A percentile compares a stretch with the other conserved stretches of the same genome.
These are phyloP conservation scores for Polylopha cassiicola DNA, from an alignment of 2,888 invertebrate species.

Conservation along the genomic window DNA sequence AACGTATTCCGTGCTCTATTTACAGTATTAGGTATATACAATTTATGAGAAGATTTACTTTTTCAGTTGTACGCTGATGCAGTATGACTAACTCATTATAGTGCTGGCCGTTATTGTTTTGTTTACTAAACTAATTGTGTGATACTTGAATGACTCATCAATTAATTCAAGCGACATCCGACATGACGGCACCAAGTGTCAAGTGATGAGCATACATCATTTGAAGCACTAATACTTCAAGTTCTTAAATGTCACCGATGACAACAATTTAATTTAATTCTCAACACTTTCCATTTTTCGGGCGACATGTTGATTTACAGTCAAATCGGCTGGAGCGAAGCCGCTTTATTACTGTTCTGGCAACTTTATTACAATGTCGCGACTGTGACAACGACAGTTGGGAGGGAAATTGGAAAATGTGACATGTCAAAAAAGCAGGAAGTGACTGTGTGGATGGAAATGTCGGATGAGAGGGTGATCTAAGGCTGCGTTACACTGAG, in stretches of 20 bases:
- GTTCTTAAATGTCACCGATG: conserved; percentile 1
- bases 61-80: too few relatives aligned
- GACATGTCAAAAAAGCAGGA: conserved; percentile 34
- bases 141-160: too few relatives aligned
- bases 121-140: too few relatives aligned
- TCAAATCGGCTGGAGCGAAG: conserved; percentile 16
- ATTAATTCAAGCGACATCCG: too few relatives aligned
- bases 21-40: conserved; percentile 1
- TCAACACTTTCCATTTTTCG: conserved; percentile 10
- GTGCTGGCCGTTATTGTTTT: too few relatives aligned
- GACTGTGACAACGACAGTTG: conserved; percentile 31
- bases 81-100: too few relatives aligned
- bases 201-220: too few relatives aligned
- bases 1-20: conserved; percentile 15
- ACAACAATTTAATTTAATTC: conserved; percentile 13
- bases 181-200: too few relatives aligned
- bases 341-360: conserved; percentile 17
- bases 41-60: conserved; percentile 3
- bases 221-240: not conserved
- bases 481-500: conserved; percentile 3
- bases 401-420: conserved; percentile 43
- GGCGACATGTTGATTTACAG: conserved; percentile 18
- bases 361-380: conserved; percentile 22
- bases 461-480: conserved; percentile 18
- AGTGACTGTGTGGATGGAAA: conserved; percentile 25